Percentiles rank a stretch among this genome's conserved stretches.
phyloP scores from a whole-genome alignment of 1,140 invertebrate species.

The Drosophila mayri region DNA sequence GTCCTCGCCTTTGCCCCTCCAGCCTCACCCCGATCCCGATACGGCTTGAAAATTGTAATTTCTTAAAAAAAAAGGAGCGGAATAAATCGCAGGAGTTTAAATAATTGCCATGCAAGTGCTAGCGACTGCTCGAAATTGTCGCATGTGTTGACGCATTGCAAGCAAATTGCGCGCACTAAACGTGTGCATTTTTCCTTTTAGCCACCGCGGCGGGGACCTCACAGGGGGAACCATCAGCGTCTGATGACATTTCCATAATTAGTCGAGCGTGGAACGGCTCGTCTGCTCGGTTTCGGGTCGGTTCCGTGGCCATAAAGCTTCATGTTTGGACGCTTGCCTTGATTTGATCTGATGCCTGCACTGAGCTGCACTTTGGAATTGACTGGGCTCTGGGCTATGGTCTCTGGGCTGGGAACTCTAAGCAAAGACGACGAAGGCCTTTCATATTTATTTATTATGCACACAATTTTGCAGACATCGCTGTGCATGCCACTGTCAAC shows the following conservation, averaged over 20 bases:
- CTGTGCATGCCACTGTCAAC: constrained; percentile 72
- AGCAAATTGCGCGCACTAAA: constrained; percentile 75
- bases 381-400: constrained; percentile 6
- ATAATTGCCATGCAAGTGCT: constrained; percentile 73
- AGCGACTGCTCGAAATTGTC: constrained; percentile 57
- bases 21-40: not conserved
- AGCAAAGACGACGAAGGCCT: constrained; percentile 32
- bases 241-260: constrained; percentile 83
- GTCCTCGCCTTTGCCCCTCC: constrained; percentile 17
- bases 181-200: constrained; percentile 48
- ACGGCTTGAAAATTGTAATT: constrained; percentile 62
- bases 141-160: constrained; percentile 75
- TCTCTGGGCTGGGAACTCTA: not conserved
- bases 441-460: constrained; percentile 80
- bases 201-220: constrained; percentile 42
- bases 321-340: constrained; percentile 73
- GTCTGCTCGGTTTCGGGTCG: constrained; percentile 28
- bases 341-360: constrained; percentile 75
- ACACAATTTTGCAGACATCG: constrained; percentile 74
- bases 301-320: constrained; percentile 31
- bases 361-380: constrained; percentile 47
- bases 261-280: constrained; percentile 71
- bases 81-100: constrained; percentile 48
- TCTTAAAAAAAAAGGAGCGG: constrained; percentile 29
- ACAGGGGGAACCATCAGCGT: constrained; percentile 53